Evolutionary conservation across 2,797 vertebrate genomes (phyloP), one percentile per base, ranked within the genome.

Genomic region (Epinephelus awoara): DNA sequence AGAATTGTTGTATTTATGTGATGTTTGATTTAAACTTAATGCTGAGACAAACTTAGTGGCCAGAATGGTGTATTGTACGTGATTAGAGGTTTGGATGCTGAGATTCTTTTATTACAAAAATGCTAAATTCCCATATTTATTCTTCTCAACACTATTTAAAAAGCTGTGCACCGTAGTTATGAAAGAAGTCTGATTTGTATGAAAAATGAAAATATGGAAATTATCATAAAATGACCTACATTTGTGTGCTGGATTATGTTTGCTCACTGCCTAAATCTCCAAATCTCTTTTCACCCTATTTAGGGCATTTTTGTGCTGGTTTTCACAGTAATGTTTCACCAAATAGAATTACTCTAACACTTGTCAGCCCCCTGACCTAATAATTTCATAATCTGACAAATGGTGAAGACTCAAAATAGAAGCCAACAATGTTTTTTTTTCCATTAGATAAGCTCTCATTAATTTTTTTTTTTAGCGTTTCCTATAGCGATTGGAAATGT

Each of bases 231-330:
- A 84, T 89, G 85, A 90, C 86, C 87, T 80, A 92, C 85, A 91
- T 92, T 85, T 79, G 65, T 47, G 62, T 23, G 23, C 82, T 85
- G 85, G 90, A 92, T 94, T 90, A 89, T 90, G 64, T 87, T 84
- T 89, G 82, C 75, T 85, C 9, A 25, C 77, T 86, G 77, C 65
- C 57, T 83, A 89, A 91, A 92, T 88, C 86, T 89, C 85, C 73
- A 89, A 91, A 92, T 92, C 88, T 89, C 90, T 91, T 87, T 79
- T 85, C 65, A 86, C 69, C 72, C 80, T 90, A 89, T 92, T 90
- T 86, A 82, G 85, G 83, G 51, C 82, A 77, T 88, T 88, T 88
- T 77, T 85, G 58, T 72, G 38, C 72, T 80, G 72, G 55, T 85
- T 87, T 85, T 82, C 63, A 76, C 55, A 77, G 58, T 73, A 70